phyloP scores from a whole-genome alignment of 2,888 invertebrate species.

The Pseudanteris insignis region DNA sequence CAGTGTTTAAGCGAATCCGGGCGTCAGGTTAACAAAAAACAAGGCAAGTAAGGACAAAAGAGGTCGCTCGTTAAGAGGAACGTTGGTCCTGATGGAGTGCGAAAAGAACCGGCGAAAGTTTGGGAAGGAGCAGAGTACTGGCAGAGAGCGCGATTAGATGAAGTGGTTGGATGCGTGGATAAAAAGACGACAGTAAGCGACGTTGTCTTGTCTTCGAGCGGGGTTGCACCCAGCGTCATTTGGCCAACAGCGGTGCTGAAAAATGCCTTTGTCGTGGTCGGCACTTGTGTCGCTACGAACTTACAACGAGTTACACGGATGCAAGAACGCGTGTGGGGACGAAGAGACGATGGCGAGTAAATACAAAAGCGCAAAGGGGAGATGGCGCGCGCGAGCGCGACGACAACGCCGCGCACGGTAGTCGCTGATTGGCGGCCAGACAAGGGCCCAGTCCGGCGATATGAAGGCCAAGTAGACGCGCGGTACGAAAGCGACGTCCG shows the following conservation, averaged over 20 bases:
- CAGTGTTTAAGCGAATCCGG: constrained; percentile 21
- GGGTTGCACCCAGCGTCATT: constrained; percentile 39
- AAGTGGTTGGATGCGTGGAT: constrained; percentile 34
- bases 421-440: constrained; percentile 65
- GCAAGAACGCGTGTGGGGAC: constrained; percentile 39
- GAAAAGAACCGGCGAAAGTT: not conserved
- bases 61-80: not conserved
- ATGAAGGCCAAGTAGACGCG: constrained; percentile 66
- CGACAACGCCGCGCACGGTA: constrained; percentile 60
- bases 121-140: not conserved
- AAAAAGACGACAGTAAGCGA: constrained; percentile 34
- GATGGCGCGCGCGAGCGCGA: constrained; percentile 24
- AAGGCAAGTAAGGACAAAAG: too few species aligned
- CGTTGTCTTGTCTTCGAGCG: constrained; percentile 36
- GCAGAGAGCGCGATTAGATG: constrained; percentile 22
- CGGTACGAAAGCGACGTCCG: constrained; percentile 64
- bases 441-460: constrained; percentile 64
- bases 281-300: constrained; percentile 26
- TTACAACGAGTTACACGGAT: constrained; percentile 43
- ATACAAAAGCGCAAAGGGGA: constrained; percentile 37
- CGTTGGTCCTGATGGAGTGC: not conserved
- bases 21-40: too few species aligned
- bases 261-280: constrained; percentile 13
- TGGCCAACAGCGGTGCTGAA: not conserved
- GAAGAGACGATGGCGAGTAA: constrained; percentile 31